Evolutionary conservation across 2,797 vertebrate genomes (phyloP).

Genomic region (Nyctibius grandis): DNA sequence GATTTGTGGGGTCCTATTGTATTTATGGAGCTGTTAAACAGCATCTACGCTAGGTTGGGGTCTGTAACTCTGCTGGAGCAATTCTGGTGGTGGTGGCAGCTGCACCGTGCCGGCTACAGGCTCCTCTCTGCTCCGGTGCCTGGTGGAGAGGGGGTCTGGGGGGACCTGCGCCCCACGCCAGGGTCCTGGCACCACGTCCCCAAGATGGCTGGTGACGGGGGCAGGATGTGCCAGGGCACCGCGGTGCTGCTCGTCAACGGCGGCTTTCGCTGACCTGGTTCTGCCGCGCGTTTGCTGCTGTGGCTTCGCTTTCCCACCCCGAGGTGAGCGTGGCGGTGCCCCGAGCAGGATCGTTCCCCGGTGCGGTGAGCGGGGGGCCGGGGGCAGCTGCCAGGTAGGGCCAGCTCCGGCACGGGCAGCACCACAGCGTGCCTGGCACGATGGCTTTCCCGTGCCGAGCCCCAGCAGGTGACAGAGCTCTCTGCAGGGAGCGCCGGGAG

Average conservation of each 20-base stretch:
- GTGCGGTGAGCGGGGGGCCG: not conserved
- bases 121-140: not conserved
- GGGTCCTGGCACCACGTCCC: not conserved
- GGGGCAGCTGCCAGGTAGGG: not conserved
- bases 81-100: not conserved
- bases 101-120: not conserved
- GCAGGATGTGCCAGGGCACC: not conserved
- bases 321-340: not conserved
- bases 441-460: not conserved
- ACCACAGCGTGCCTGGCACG: fast-evolving
- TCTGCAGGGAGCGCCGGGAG: not conserved
- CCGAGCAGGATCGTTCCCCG: not conserved
- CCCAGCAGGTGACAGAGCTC: not conserved
- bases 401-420: fast-evolving
- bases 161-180: fast-evolving
- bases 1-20: slow-evolving; percentile 22
- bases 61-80: not conserved
- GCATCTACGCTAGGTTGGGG: not conserved
- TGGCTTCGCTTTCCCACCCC: not conserved
- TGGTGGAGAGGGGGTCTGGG: not conserved
- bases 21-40: slow-evolving; percentile 11
- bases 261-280: not conserved
- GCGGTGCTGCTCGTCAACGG: fast-evolving
- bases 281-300: not conserved
- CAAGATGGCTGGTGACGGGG: fast-evolving